Base-by-base conservation (phyloP, 2,797 vertebrate species). In the Pelochelys cantorii region DNA sequence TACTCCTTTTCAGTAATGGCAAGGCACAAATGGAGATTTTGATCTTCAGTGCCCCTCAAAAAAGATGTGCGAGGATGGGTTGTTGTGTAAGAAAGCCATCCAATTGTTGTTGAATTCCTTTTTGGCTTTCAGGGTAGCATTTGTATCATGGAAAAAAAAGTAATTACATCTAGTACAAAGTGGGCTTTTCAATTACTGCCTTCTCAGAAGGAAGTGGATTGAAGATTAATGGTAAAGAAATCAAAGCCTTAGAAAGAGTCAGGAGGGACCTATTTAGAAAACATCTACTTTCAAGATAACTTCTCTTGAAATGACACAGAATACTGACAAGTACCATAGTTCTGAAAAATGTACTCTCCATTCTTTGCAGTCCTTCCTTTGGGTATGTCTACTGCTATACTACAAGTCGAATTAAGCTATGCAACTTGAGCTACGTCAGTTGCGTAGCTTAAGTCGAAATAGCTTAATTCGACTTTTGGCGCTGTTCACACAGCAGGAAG, bases 171-270 rank as follows among this genome's bases (percentile, higher is more conserved):
- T 94, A 52, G 20, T 23, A 62, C 83, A 84, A 93, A 92, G 93
- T 88, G 81, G 90, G 85, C 93, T 97, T 96, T 77, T 96, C 95
- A 96, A 93, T 97, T 97, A 94, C 82, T 0, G 42, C 91, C 90
- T 96, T 90, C 78, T 93, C 91, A 91, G 95, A 89, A 96, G 95
- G 91, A 96, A 95, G 88, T 91, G 79, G 87, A 18, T 87, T 89
- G 68, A 82, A 96, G 94, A 96, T 95, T 96, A 95, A 94, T 95
- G 88, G 91, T 89, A 83, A 78, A 89, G 87, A 93, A 97, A 96
- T 96, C 94, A 97, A 96, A 96, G 95, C 83, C 65, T 83, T 81
- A 37, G 79, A 84, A 93, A 90, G 95, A 83, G 77, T 48, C 65
- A 71, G 88, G 56, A 88, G 81, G 86, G 71, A 55, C 31, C 17